Evolutionary conservation across 1,140 invertebrate genomes (phyloP).

Genomic region (Apis florea): DNA sequence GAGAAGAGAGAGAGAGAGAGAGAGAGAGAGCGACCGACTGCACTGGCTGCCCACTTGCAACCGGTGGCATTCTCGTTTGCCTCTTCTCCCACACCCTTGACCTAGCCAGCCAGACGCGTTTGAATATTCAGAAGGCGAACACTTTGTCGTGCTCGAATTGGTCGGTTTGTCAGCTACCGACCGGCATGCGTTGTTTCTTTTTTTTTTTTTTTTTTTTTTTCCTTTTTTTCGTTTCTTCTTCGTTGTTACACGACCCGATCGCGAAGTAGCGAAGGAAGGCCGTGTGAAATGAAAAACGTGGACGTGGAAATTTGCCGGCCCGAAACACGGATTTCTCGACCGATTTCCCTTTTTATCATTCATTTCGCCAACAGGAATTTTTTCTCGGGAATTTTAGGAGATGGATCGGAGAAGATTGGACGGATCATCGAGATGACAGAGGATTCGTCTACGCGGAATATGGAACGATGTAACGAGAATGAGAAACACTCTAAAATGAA

Average conservation of each 20-base stretch:
- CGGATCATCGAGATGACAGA: too few species aligned
- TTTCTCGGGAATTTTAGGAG: too few species aligned
- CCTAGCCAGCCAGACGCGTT: constrained; percentile 51
- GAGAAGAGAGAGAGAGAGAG: too few species aligned
- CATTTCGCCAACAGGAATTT: too few species aligned
- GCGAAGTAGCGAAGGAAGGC: too few species aligned
- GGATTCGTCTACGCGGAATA: too few species aligned
- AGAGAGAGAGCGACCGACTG: neutral
- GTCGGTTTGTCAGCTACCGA: constrained; percentile 21
- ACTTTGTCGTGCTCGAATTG: constrained; percentile 46
- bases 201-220: neutral
- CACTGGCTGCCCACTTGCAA: neutral
- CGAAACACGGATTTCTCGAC: too few species aligned
- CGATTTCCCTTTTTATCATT: too few species aligned
- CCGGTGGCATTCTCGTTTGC: constrained; percentile 15
- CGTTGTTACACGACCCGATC: too few species aligned
- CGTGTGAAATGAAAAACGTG: constrained; percentile 35
- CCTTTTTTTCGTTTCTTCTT: neutral
- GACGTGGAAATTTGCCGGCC: neutral
- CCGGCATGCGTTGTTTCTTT: constrained; percentile 21
- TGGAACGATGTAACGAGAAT: too few species aligned
- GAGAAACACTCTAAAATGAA: too few species aligned
- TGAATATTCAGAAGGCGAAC: constrained; percentile 58
- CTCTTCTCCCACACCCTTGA: constrained; percentile 54
- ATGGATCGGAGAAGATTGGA: too few species aligned